Conservation (phyloP, 2,888 invertebrate species). For the Drosophila planitibia region DNA sequence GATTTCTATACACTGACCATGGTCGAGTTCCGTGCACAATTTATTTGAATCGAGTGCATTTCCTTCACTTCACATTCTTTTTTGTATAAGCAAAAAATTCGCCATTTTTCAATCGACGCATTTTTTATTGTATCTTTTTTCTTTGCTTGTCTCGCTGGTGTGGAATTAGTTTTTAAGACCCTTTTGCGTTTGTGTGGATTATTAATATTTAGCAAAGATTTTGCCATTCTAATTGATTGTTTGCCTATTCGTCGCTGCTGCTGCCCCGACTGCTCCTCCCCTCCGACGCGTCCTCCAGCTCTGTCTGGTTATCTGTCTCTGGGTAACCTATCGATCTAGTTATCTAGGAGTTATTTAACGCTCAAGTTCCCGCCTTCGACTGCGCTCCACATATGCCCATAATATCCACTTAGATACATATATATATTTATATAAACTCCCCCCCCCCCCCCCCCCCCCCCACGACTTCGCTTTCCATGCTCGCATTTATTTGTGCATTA, state of each 20-base stretch:
- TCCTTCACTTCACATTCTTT: constrained; percentile 10
- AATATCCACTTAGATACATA: constrained; percentile 78
- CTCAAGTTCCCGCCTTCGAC: constrained; percentile 20
- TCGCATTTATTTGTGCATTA: constrained; percentile 77
- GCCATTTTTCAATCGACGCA: constrained; percentile 44
- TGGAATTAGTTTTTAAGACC: constrained; percentile 78
- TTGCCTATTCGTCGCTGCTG: constrained; percentile 50
- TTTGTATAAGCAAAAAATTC: constrained; percentile 22
- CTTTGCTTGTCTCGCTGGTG: constrained; percentile 34
- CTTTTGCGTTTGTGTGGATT: constrained; percentile 74
- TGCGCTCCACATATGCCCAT: constrained; percentile 64
- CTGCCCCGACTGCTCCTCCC: constrained; percentile 7
- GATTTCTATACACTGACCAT: constrained; percentile 16
- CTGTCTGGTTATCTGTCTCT: constrained; percentile 60
- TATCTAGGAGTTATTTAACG: constrained; percentile 71
- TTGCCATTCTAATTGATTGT: constrained; percentile 80
- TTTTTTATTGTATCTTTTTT: constrained; percentile 24
- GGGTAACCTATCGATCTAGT: constrained; percentile 74
- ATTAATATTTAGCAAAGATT: constrained; percentile 77
- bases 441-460: not conserved
- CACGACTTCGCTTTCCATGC: not conserved
- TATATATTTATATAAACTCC: constrained; percentile 11
- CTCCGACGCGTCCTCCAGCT: constrained; percentile 1
- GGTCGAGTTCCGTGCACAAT: constrained; percentile 28
- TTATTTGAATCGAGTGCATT: constrained; percentile 40